Evolutionary conservation across 2,113 vertebrate genomes (phyloP).

Genomic region (Cyanoliseus patagonus): DNA sequence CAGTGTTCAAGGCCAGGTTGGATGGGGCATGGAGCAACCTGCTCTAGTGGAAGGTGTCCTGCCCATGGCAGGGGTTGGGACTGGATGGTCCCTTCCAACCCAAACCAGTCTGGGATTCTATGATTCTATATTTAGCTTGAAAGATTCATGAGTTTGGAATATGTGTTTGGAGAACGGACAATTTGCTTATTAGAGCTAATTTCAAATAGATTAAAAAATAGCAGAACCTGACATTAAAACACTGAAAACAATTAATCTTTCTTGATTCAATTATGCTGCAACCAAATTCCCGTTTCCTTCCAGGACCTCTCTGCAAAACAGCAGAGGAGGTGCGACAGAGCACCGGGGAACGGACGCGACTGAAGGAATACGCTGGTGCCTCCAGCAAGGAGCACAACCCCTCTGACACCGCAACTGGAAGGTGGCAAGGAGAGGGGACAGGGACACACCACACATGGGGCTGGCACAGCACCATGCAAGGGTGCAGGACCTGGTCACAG

Average conservation of each 20-base stretch:
- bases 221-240: background rate
- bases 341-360: rapidly evolving
- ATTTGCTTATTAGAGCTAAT: background rate
- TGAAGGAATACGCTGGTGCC: rapidly evolving
- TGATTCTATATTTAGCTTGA: background rate
- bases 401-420: rapidly evolving
- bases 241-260: background rate
- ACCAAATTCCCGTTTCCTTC: background rate
- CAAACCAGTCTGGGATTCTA: background rate
- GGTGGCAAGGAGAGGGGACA: background rate
- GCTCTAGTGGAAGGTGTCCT: background rate
- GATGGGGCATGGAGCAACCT: background rate
- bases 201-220: background rate
- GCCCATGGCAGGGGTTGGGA: background rate
- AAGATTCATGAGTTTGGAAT: background rate
- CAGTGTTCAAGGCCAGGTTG: background rate
- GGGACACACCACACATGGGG: rapidly evolving
- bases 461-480: background rate
- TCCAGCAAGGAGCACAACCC: background rate
- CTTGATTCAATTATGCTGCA: background rate
- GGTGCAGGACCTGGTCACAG: rapidly evolving
- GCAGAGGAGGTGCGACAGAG: rapidly evolving
- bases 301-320: background rate
- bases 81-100: background rate
- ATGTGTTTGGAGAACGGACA: background rate